Conservation (phyloP, 1,140 invertebrate species). For the Eurosta solidaginis region DNA sequence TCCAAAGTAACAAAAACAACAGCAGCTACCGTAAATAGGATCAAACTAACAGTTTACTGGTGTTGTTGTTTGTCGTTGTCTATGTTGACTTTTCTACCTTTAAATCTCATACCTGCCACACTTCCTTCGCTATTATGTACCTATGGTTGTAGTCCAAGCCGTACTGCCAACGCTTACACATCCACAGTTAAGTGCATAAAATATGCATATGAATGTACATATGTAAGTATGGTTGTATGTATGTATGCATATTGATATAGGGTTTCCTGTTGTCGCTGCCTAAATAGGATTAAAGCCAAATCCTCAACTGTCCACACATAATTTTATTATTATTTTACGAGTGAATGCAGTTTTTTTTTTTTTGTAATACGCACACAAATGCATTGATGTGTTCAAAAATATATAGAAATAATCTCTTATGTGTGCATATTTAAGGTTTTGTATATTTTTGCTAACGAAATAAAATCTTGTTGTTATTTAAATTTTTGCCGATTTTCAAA, state of each 20-base stretch:
- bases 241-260: background rate
- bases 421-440: background rate
- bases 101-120: background rate
- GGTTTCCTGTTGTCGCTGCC: background rate
- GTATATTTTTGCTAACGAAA: background rate
- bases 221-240: background rate
- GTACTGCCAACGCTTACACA: no score
- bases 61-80: background rate
- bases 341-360: background rate
- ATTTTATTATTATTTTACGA: conserved; percentile 30
- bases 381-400: background rate
- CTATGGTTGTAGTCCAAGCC: no score
- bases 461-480: background rate
- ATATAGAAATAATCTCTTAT: background rate
- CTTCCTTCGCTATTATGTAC: no score
- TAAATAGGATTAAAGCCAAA: conserved; percentile 35
- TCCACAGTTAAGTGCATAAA: background rate
- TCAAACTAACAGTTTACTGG: background rate
- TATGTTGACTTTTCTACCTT: background rate
- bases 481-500: background rate
- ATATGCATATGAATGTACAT: background rate
- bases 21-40: background rate
- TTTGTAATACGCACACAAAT: background rate
- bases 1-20: background rate
- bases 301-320: conserved; percentile 31